Evolutionary conservation across 1,140 invertebrate species (phyloP).

Genomic region (Pectinophora gossypiella): DNA sequence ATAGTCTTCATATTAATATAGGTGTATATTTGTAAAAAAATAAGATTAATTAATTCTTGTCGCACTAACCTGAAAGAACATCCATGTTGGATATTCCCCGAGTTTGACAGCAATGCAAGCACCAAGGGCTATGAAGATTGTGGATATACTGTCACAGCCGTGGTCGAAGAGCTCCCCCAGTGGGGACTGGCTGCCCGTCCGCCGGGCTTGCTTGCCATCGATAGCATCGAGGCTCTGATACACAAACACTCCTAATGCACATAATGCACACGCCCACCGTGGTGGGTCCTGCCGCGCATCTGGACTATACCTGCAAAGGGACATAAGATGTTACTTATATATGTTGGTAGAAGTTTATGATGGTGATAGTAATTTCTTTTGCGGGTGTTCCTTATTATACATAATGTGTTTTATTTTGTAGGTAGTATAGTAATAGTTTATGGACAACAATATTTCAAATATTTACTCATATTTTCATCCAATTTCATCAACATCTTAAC

Average conservation of each 20-base stretch:
- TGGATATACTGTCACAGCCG: conserved; percentile 98
- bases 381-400: too few relatives aligned
- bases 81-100: conserved; percentile 92
- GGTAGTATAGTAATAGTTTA: too few relatives aligned
- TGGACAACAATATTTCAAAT: too few relatives aligned
- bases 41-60: too few relatives aligned
- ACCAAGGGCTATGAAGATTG: conserved; percentile 97
- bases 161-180: conserved; percentile 99
- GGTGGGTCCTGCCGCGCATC: conserved; percentile 86
- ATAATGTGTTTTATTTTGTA: too few relatives aligned
- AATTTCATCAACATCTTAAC: too few relatives aligned
- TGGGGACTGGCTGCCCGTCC: conserved; percentile 94
- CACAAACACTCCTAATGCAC: conserved; percentile 95
- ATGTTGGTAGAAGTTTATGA: too few relatives aligned
- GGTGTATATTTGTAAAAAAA: too few relatives aligned
- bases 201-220: conserved; percentile 99
- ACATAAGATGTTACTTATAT: too few relatives aligned
- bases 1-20: too few relatives aligned
- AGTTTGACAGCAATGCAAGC: conserved; percentile 94
- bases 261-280: conserved; percentile 93
- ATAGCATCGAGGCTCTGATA: conserved; percentile 99
- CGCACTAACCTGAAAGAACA: conserved; percentile 90
- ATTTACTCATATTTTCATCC: too few relatives aligned
- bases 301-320: conserved; percentile 76
- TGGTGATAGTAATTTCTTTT: too few relatives aligned